Evolutionary conservation across 1,140 invertebrate species (phyloP).

Genomic region (Formica exsecta): DNA sequence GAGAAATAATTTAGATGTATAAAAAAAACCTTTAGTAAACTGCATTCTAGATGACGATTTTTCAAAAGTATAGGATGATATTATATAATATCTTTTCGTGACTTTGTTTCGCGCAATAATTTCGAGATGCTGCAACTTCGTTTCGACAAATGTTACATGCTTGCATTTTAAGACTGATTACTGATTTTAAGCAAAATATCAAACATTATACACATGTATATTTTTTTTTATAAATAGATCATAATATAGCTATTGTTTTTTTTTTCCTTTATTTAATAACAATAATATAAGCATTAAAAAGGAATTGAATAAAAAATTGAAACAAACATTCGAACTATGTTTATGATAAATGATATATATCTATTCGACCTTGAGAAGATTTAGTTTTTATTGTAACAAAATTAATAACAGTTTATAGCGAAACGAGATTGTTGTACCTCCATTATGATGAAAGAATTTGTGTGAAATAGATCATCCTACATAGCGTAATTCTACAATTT

Average conservation of each 20-base stretch:
- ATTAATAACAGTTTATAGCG: neutral
- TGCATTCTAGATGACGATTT: constrained; percentile 58
- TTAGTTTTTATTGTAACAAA: neutral
- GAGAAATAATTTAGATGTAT: constrained; percentile 49
- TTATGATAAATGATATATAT: neutral
- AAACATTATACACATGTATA: neutral
- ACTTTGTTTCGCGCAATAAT: constrained; percentile 12
- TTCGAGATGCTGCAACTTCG: constrained; percentile 3
- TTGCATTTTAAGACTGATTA: neutral
- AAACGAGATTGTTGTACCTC: constrained; percentile 23
- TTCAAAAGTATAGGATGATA: constrained; percentile 52
- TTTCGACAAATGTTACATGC: neutral
- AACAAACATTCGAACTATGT: neutral
- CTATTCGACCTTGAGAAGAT: neutral
- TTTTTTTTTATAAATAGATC: constrained; percentile 1
- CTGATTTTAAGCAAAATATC: neutral
- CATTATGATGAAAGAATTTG: constrained; percentile 26
- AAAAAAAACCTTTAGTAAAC: constrained; percentile 48
- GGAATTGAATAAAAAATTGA: neutral
- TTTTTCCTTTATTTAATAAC: neutral
- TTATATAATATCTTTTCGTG: constrained; percentile 7
- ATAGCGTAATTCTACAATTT: constrained; percentile 66
- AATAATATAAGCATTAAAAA: neutral
- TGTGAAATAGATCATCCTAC: constrained; percentile 5
- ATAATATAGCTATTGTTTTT: neutral